Percentiles rank a stretch among this genome's conserved stretches.
Evolutionary conservation across 2,888 invertebrate species (phyloP).

Genomic region (Athrips mouffetella): DNA sequence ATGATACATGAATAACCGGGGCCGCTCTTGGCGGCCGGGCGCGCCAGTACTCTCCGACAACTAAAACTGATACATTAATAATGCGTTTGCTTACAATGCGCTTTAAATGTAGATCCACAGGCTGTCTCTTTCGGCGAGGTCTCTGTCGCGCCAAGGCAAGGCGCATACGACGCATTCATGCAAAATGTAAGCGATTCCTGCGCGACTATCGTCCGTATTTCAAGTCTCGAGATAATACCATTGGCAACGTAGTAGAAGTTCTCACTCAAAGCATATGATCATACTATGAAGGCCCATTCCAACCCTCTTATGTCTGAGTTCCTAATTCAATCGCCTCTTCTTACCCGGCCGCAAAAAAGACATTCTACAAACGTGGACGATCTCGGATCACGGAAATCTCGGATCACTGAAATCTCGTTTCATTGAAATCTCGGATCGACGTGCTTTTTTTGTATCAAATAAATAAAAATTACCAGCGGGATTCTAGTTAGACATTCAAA

Average conservation of each 20-base stretch:
- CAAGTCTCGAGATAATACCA: constrained; percentile 65
- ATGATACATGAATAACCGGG: constrained; percentile 69
- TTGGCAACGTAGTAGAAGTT: constrained; percentile 25
- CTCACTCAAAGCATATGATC: too few relatives aligned
- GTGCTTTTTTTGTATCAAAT: too few relatives aligned
- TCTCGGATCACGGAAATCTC: too few relatives aligned
- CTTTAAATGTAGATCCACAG: constrained; percentile 76
- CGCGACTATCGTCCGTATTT: constrained; percentile 53
- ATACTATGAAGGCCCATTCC: too few relatives aligned
- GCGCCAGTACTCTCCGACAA: constrained; percentile 67
- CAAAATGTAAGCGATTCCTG: constrained; percentile 69
- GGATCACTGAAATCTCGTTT: too few relatives aligned
- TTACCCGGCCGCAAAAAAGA: too few relatives aligned
- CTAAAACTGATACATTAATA: constrained; percentile 78
- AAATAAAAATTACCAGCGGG: too few relatives aligned
- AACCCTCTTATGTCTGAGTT: too few relatives aligned
- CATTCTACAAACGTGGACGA: too few relatives aligned
- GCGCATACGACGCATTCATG: constrained; percentile 57
- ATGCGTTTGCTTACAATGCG: constrained; percentile 77
- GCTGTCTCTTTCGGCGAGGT: constrained; percentile 41
- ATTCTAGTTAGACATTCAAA: too few relatives aligned
- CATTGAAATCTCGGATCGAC: too few relatives aligned
- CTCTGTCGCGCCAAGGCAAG: constrained; percentile 44
- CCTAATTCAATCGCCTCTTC: too few relatives aligned
- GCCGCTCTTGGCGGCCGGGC: constrained; percentile 58